phyloP scores from a whole-genome alignment of 2,113 vertebrate species.

The Lophotis ruficrista region DNA sequence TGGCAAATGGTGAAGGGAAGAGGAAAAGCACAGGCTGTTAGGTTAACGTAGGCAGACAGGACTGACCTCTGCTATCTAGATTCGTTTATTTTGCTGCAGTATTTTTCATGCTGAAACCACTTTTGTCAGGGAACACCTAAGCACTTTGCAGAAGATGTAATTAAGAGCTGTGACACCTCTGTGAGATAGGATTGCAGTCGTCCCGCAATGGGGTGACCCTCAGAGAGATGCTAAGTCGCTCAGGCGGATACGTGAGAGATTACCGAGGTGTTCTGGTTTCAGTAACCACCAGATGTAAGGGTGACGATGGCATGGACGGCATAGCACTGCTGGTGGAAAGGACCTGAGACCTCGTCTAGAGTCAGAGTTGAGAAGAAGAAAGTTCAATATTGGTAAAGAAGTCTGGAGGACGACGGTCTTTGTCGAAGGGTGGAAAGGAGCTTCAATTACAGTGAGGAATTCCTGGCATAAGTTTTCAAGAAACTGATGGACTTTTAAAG shows the following conservation, averaged over 20 bases:
- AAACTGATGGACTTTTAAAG: not conserved
- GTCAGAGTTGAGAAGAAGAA: not conserved
- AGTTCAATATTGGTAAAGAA: not conserved
- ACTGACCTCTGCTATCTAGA: slow-evolving; percentile 15
- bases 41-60: not conserved
- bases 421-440: not conserved
- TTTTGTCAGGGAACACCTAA: not conserved
- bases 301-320: not conserved
- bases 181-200: not conserved
- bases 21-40: slow-evolving; percentile 19
- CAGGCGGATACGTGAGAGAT: not conserved
- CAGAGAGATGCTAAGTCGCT: not conserved
- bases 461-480: not conserved
- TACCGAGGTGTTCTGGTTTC: not conserved
- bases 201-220: not conserved
- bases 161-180: not conserved
- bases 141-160: not conserved
- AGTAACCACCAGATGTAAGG: not conserved
- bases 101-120: not conserved
- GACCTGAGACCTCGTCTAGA: fast-evolving
- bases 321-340: fast-evolving
- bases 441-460: not conserved
- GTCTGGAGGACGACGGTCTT: not conserved
- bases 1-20: slow-evolving; percentile 19
- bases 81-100: not conserved